Evolutionary conservation across 1,140 invertebrate species (phyloP), one percentile per base, ranked within the genome.

Genomic region (Conopomorpha cramerella): DNA sequence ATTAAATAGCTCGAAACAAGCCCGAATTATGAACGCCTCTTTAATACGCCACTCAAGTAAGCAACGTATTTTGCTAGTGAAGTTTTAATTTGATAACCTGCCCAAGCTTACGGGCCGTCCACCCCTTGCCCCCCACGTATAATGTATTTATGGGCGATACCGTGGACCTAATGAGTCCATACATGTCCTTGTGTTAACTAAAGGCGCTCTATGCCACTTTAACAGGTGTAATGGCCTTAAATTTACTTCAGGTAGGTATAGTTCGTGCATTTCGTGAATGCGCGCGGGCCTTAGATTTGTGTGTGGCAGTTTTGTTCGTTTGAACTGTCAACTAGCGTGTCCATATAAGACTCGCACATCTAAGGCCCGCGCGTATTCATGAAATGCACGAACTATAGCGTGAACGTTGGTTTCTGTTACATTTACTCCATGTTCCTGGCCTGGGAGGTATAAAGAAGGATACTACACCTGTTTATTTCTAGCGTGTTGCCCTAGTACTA

Each of bases 121-220:
- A 28, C 39, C 39, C 39, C 42, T 38, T 32, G 30, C 30, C 19
- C 49, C 55, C 55, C 41, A 47, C 56, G 47, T n/a, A 66, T 73
- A 73, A 73, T 63, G 68, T 73, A 73, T 73, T 73, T 73, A 73
- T 68, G 64, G 62, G 49, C 63, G 64, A 70, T 73, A 68, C 66
- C 65, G 51, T 61, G 63, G 46, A 45, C 56, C 63, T 70, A 73
- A 73, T 73, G 68, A 73, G 68, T 55, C 56, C 56, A 61, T 65
- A 56, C 55, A 46, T 48, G 54, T 65, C 16, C 14, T 31, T 34
- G n/a, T 6, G 14, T 15, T 10, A 30, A 6, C 30, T 13, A n/a
- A n/a, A n/a, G 19, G 19, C 4, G 4, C 19, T 4, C 4, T 23
- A 23, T 6, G 10, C 19, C 19, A 6, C 19, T 4, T 23, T 23